phyloP scores from a whole-genome alignment of 2,888 invertebrate species.

The Selenia dentaria region DNA sequence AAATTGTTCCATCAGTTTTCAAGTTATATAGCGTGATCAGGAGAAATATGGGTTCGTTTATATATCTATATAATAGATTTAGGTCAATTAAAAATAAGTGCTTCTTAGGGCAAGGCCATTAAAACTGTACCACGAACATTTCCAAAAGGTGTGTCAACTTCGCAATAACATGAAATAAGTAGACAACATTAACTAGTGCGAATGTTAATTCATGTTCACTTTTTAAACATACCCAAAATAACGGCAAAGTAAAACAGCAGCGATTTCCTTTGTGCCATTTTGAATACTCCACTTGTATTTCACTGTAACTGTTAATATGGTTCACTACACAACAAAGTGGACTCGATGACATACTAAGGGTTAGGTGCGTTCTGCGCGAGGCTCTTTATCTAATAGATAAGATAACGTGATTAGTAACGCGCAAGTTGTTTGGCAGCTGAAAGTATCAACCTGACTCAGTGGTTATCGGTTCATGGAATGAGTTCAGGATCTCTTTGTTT shows the following conservation, averaged over 20 bases:
- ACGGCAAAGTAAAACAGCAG: conserved; percentile 79
- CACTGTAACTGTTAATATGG: conserved; percentile 29
- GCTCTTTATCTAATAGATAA: conserved; percentile 69
- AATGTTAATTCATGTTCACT: too few species aligned
- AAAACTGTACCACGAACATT: too few species aligned
- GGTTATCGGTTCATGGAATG: conserved; percentile 28
- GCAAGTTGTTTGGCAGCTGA: conserved; percentile 22
- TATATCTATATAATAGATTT: too few species aligned
- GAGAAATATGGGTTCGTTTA: too few species aligned
- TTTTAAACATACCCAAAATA: conserved; percentile 73
- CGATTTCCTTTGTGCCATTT: conserved; percentile 71
- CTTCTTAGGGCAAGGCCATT: too few species aligned
- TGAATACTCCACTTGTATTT: conserved; percentile 36
- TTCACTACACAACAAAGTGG: conserved; percentile 36
- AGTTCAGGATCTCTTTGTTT: conserved; percentile 19
- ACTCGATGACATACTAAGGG: conserved; percentile 50
- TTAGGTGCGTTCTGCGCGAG: conserved; percentile 56
- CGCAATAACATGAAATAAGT: too few species aligned
- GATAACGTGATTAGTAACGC: conserved; percentile 68
- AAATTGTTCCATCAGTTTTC: too few species aligned
- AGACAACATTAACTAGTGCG: too few species aligned
- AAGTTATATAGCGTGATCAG: too few species aligned
- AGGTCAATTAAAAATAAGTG: too few species aligned
- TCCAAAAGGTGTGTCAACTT: too few species aligned
- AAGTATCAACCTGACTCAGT: conserved; percentile 28